Conservation (phyloP, 2,888 invertebrate species). For the Tyria jacobaeae region DNA sequence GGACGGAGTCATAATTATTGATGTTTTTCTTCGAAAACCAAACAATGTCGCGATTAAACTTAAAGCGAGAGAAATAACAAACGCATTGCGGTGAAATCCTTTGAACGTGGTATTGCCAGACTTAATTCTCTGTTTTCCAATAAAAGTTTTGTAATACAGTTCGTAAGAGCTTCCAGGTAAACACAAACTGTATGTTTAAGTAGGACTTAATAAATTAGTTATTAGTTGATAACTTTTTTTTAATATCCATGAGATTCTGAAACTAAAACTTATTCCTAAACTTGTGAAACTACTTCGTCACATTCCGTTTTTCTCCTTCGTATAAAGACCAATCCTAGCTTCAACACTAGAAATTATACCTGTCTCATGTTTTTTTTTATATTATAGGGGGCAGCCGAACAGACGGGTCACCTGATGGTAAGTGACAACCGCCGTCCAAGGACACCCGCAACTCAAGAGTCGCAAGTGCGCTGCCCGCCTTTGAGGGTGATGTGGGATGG, state of each 20-base stretch:
- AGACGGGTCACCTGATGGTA: too few species aligned
- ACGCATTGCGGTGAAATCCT: slow-evolving; percentile 36
- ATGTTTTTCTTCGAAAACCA: slow-evolving; percentile 42
- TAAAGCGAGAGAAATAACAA: slow-evolving; percentile 43
- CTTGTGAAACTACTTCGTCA: too few species aligned
- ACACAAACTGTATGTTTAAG: slow-evolving; percentile 12
- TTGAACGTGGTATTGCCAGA: slow-evolving; percentile 40
- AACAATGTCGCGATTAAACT: slow-evolving; percentile 35
- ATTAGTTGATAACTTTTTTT: slow-evolving; percentile 5
- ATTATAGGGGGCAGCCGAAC: too few species aligned
- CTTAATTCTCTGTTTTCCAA: slow-evolving; percentile 53
- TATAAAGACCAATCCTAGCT: too few species aligned
- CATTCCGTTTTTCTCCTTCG: too few species aligned
- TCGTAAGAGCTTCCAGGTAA: slow-evolving; percentile 23
- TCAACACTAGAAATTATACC: too few species aligned
- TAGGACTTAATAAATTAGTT: slow-evolving; percentile 12
- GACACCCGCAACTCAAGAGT: too few species aligned
- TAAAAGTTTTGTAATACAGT: slow-evolving; percentile 60
- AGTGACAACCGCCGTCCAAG: too few species aligned
- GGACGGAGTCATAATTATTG: slow-evolving; percentile 33
- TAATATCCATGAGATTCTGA: not conserved
- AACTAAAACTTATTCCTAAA: not conserved
- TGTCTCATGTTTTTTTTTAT: too few species aligned
- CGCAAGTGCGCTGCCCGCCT: too few species aligned
- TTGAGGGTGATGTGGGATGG: too few species aligned